A percentile compares a stretch with the other conserved stretches of the same genome.
phyloP scores from a whole-genome alignment of 2,113 vertebrate genomes.

The Pardalotus punctatus region DNA sequence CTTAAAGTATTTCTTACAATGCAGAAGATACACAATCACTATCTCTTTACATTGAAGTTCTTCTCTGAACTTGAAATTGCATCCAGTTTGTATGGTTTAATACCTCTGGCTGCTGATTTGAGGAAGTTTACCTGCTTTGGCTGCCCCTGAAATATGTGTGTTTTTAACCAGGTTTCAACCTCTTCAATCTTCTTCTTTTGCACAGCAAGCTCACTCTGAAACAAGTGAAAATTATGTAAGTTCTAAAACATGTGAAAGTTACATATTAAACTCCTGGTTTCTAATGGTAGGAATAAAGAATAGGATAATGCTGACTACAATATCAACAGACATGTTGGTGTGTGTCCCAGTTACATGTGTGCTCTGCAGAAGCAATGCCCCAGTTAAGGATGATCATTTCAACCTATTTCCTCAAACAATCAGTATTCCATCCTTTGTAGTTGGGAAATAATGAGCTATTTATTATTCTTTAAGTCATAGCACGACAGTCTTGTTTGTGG shows the following conservation, averaged over 20 bases:
- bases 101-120: background rate
- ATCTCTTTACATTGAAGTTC: rapidly evolving
- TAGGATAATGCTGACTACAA: background rate
- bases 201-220: conserved; percentile 86
- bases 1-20: background rate
- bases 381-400: background rate
- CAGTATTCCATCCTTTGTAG: background rate
- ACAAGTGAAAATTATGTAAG: background rate
- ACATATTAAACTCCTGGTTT: background rate
- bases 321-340: background rate
- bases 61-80: background rate
- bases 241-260: background rate
- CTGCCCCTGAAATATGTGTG: conserved; percentile 61
- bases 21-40: background rate
- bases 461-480: background rate
- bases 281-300: background rate
- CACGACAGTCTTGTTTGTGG: too few species aligned
- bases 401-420: background rate
- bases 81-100: background rate
- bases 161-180: conserved; percentile 89
- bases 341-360: background rate
- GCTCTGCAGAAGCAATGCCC: background rate
- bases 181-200: conserved; percentile 97
- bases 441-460: background rate
- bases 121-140: conserved; percentile 75